Base-by-base conservation (phyloP, 2,113 vertebrate genomes). In the Prietella phreatophila region DNA sequence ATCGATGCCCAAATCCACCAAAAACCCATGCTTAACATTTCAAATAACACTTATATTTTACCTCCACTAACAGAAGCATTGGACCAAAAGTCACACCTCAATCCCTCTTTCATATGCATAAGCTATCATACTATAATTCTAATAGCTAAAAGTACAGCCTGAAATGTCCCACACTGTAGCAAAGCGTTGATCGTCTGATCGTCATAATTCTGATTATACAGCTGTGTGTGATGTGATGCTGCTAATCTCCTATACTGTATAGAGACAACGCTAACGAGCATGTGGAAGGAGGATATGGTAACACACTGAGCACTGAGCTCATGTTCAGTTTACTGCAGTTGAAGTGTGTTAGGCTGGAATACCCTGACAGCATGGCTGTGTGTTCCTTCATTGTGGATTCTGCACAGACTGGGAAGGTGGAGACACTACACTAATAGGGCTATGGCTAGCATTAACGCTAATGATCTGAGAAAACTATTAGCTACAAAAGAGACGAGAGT, bases 381-480 rank as follows among this genome's bases (percentile, higher is more conserved):
- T 30, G 27, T 39, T 82, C 50, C 33, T 81, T 87, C 56, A 75
- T 63, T 76, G 67, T 76, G 80, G 15, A 53, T 83, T 83, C 67
- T 65, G 27, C 58, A 13, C 81, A 63, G 17, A 56, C 50, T 15
- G 36, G 17, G 61, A 71, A 17, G 75, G 39, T 81, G 78, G 63
- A 47, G 42, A n/a, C 0, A 19, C 50, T 80, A 61, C 83, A 13
- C 67, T 79, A 85, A 78, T 85, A 60, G 58, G 78, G 50, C 22
- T 76, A 65, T 11, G 25, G 39, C 87, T 75, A 86, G 14, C 60
- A 86, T 83, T 83, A 82, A 60, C n/a, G 17, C 76, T 88, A 87
- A 87, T 89, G 87, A 82, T 85, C 67, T 85, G 87, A 90, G 78
- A 55, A 89, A 87, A 86, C 47, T 87, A 87, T 83, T 87, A 87